These are phyloP conservation scores for Acleris holmiana DNA, from an alignment of 2,888 invertebrate species.

Conservation along the genomic window DNA sequence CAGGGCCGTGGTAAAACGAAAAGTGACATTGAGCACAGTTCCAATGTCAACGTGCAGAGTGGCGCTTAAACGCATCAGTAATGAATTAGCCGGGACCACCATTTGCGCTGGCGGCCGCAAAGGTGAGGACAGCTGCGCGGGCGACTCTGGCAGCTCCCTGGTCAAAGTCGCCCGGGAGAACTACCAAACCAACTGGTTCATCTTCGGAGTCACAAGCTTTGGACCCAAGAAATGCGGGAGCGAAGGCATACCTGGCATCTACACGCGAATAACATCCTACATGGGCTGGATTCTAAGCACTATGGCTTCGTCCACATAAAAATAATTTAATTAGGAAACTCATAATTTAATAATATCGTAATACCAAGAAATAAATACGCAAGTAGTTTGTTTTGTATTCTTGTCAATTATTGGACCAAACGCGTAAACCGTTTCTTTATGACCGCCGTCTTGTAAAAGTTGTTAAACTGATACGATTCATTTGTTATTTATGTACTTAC, in stretches of 20 bases:
- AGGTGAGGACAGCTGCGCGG: conserved; percentile 81
- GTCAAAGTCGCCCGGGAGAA: conserved; percentile 53
- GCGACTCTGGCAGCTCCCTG: conserved; percentile 86
- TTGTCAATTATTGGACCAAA: too few relatives aligned
- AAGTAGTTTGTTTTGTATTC: too few relatives aligned
- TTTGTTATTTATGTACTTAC: too few relatives aligned
- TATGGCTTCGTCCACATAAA: conserved; percentile 48
- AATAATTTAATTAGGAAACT: neutral
- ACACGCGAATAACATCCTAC: conserved; percentile 83
- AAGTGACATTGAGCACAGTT: conserved; percentile 67
- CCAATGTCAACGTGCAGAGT: conserved; percentile 49
- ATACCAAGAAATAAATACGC: too few relatives aligned
- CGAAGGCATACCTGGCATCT: conserved; percentile 84
- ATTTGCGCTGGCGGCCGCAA: conserved; percentile 85
- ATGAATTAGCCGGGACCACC: conserved; percentile 44
- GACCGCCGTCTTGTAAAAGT: too few relatives aligned
- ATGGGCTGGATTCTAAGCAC: conserved; percentile 80
- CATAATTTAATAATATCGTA: too few relatives aligned
- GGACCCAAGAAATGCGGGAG: conserved; percentile 51
- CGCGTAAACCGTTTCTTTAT: too few relatives aligned
- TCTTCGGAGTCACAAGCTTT: conserved; percentile 77
- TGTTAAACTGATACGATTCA: too few relatives aligned
- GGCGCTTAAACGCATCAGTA: conserved; percentile 48
- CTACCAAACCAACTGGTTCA: conserved; percentile 65
- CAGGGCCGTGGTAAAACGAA: conserved; percentile 52